Percentiles rank a stretch among this genome's conserved stretches.
Evolutionary conservation across 2,888 invertebrate genomes (phyloP).

Genomic region (Polyommatus icarus): DNA sequence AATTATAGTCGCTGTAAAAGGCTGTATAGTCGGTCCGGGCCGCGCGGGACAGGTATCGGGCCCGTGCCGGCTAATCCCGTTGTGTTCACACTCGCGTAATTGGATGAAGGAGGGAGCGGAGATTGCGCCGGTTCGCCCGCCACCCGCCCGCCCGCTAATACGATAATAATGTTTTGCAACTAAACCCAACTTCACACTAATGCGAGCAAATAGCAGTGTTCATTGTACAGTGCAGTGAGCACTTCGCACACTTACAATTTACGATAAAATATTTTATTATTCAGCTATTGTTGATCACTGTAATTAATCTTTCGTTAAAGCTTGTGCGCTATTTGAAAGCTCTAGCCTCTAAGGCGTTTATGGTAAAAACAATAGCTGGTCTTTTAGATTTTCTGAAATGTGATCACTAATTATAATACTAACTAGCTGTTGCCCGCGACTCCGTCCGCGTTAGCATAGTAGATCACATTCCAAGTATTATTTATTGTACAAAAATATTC

Average conservation of each 20-base stretch:
- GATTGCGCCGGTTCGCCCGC: slow-evolving; percentile 63
- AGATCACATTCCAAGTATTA: too few relatives aligned
- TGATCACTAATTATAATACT: not conserved
- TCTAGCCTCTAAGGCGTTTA: not conserved
- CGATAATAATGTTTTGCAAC: slow-evolving; percentile 63
- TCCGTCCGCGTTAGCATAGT: too few relatives aligned
- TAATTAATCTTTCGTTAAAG: not conserved
- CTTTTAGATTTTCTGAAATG: not conserved
- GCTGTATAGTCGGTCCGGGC: not conserved
- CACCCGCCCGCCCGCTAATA: slow-evolving; percentile 59
- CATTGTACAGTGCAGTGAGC: not conserved
- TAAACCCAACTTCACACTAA: slow-evolving; percentile 35
- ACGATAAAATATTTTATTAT: not conserved
- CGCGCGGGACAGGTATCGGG: slow-evolving; percentile 29
- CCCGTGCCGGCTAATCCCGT: slow-evolving; percentile 60
- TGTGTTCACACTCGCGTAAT: slow-evolving; percentile 75
- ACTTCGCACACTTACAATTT: not conserved
- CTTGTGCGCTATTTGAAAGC: not conserved
- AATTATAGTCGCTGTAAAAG: slow-evolving; percentile 17
- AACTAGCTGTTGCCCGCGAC: too few relatives aligned
- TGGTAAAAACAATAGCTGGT: not conserved
- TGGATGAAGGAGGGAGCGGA: slow-evolving; percentile 72
- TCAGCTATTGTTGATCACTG: not conserved
- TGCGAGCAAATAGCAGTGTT: slow-evolving; percentile 20
- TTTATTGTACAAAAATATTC: too few relatives aligned